Base-by-base conservation (phyloP, 2,888 invertebrate species). In the Rhynchonema sp. region DNA sequence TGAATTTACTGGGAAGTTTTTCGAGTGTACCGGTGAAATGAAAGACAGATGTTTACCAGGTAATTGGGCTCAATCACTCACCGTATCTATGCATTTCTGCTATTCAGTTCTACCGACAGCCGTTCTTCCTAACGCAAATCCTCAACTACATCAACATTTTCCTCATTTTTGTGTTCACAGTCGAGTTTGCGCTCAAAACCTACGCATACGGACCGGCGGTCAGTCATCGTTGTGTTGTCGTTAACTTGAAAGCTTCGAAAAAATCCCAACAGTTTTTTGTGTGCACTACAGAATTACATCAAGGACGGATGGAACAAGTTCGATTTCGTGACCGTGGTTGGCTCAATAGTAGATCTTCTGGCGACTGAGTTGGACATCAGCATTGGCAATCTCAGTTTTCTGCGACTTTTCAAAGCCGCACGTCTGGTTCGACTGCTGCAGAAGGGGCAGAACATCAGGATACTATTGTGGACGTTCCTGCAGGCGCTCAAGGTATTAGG, bases 211-310 rank as follows among this genome's bases (percentile, higher is more conserved):
- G 54, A 54, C 38, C 38, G 17, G 17, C 38, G 38, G n/a, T n/a
- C n/a, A n/a, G n/a, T n/a, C n/a, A n/a, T n/a, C n/a, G n/a, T n/a
- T n/a, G n/a, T n/a, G n/a, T n/a, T n/a, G n/a, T n/a, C n/a, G n/a
- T n/a, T n/a, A n/a, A n/a, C n/a, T n/a, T n/a, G n/a, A n/a, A n/a
- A n/a, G n/a, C n/a, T n/a, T n/a, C n/a, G n/a, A n/a, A n/a, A n/a
- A n/a, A n/a, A n/a, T n/a, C n/a, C n/a, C n/a, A n/a, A n/a, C n/a
- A n/a, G n/a, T n/a, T n/a, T n/a, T n/a, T n/a, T n/a, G n/a, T n/a
- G n/a, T n/a, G n/a, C n/a, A n/a, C n/a, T n/a, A n/a, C 68, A 96
- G 96, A 99, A 99, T 80, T 99, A 98, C 83, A 99, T 99, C 84
- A 90, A 92, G 80, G 98, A 99, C 79, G 89, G 91, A n/a, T 99